These are phyloP conservation scores for Pogonognathellus flavescens DNA, from an alignment of 1,140 invertebrate species.

Conservation along the genomic window DNA sequence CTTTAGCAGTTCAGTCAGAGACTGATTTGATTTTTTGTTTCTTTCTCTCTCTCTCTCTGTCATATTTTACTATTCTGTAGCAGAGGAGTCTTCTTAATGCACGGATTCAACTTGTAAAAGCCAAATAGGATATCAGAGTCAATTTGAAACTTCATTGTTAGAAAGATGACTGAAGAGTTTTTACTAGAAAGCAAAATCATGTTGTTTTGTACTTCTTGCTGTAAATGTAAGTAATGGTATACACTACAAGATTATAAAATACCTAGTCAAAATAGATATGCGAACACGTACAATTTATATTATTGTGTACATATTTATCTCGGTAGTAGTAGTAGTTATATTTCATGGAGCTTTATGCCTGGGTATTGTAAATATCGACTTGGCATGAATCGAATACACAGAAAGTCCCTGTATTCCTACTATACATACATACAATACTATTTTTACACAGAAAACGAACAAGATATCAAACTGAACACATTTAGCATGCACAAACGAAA, in stretches of 20 bases:
- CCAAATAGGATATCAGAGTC: not conserved
- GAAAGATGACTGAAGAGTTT: constrained; percentile 21
- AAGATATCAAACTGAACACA: not conserved
- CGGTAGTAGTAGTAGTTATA: too few species aligned
- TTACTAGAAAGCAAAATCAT: not conserved
- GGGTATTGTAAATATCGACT: constrained; percentile 1
- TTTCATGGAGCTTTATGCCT: too few species aligned
- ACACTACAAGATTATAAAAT: too few species aligned
- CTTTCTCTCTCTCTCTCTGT: constrained; percentile 2
- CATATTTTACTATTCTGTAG: not conserved
- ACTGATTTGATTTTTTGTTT: constrained; percentile 28
- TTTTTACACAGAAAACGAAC: not conserved
- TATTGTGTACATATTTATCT: too few species aligned
- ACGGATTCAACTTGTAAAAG: not conserved
- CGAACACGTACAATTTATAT: too few species aligned
- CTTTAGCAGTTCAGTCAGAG: not conserved
- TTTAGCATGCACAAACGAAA: too few species aligned
- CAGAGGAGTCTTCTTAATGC: not conserved
- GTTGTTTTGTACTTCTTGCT: too few species aligned
- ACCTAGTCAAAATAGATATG: too few species aligned
- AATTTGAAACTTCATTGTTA: not conserved
- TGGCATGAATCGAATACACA: not conserved
- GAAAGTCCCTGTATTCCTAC: not conserved
- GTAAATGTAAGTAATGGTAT: too few species aligned
- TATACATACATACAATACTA: not conserved